Evolutionary conservation across 64 coral and sea anemone species (phyloP).

Genomic region (Pachyseris speciosa): DNA sequence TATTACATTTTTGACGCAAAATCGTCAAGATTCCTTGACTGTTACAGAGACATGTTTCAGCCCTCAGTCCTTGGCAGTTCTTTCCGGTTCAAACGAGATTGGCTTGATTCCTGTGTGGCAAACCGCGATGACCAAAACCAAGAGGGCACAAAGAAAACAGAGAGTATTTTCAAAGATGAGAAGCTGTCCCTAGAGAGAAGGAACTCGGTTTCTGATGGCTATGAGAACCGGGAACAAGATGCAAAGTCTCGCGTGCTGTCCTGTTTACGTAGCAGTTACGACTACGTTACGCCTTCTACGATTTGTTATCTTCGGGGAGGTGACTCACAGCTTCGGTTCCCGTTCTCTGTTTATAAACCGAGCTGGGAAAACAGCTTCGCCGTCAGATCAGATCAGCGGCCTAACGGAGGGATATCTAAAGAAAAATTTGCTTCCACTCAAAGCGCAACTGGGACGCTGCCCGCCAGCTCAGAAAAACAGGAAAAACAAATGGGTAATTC

Average conservation of each 20-base stretch:
- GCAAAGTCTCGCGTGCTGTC: background rate
- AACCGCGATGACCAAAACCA: no score
- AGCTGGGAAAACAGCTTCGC: background rate
- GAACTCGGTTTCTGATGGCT: no score
- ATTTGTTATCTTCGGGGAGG: background rate
- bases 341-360: background rate
- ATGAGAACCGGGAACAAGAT: no score
- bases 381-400: no score
- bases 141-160: no score
- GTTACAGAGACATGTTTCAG: background rate
- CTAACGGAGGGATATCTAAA: background rate
- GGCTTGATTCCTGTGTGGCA: no score
- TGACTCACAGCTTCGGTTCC: background rate
- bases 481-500: background rate
- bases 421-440: background rate
- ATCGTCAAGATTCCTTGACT: no score
- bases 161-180: no score
- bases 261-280: background rate
- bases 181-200: no score
- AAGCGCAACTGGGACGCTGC: no score
- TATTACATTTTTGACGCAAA: background rate
- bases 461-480: background rate
- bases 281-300: background rate
- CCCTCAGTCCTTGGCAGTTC: background rate
- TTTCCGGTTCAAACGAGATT: no score